phyloP scores from a whole-genome alignment of 2,888 invertebrate species.

The Leptogaster cylindrica region DNA sequence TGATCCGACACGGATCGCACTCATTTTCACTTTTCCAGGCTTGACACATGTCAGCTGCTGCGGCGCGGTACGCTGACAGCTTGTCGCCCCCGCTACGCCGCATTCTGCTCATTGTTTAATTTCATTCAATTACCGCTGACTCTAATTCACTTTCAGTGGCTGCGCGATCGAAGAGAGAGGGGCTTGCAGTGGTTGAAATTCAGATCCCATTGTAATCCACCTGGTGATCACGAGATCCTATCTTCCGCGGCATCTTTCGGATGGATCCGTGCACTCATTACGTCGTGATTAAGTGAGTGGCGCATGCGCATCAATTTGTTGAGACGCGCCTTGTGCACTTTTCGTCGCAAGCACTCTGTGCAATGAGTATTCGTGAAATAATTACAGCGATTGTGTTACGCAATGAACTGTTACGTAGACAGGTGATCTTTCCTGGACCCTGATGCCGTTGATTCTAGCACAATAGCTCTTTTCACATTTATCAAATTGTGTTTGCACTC shows the following conservation, averaged over 20 bases:
- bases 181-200: constrained; percentile 17
- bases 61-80: not conserved
- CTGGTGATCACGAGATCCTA: not conserved
- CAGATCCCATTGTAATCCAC: too few species aligned
- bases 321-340: not conserved
- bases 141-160: not conserved
- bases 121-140: constrained; percentile 12
- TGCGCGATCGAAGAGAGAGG: not conserved
- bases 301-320: constrained; percentile 19
- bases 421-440: too few species aligned
- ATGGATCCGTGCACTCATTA: constrained; percentile 5
- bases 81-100: not conserved
- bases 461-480: too few species aligned
- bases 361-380: not conserved
- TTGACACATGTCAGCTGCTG: constrained; percentile 29
- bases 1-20: constrained; percentile 1
- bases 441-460: too few species aligned
- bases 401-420: too few species aligned
- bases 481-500: too few species aligned
- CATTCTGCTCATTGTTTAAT: constrained; percentile 18
- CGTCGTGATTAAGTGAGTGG: constrained; percentile 5
- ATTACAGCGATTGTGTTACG: too few species aligned
- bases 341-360: too few species aligned
- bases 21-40: constrained; percentile 19
- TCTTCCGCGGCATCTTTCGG: not conserved